Evolutionary conservation across 1,140 invertebrate species (phyloP).

Genomic region (Lethocerus indicus): DNA sequence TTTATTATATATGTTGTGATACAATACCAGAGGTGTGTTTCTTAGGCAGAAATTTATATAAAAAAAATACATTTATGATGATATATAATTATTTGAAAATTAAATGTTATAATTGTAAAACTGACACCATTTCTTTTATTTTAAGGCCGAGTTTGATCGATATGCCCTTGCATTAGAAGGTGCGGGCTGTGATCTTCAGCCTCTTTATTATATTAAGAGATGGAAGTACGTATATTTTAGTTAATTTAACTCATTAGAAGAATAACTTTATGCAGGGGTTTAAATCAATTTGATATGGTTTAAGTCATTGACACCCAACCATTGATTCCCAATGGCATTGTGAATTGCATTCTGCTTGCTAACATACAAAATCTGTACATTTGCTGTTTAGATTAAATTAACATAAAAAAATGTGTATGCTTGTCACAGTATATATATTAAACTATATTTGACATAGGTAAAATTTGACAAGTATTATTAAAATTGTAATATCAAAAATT

Average conservation of each 20-base stretch:
- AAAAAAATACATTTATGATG: too few species aligned
- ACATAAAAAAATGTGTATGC: too few species aligned
- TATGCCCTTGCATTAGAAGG: constrained; percentile 58
- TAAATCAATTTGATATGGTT: not conserved
- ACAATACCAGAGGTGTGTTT: constrained; percentile 50
- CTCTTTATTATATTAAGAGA: constrained; percentile 71
- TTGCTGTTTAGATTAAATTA: too few species aligned
- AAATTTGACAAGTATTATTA: constrained; percentile 18
- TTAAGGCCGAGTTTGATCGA: constrained; percentile 55
- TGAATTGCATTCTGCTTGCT: constrained; percentile 1
- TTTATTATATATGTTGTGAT: constrained; percentile 75
- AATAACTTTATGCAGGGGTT: too few species aligned
- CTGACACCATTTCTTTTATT: too few species aligned
- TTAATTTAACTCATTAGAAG: too few species aligned
- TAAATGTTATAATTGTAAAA: too few species aligned
- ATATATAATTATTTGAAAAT: too few species aligned
- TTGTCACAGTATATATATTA: too few species aligned
- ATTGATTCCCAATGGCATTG: not conserved
- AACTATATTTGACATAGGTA: too few species aligned
- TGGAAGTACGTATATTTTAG: constrained; percentile 51
- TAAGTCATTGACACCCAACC: not conserved
- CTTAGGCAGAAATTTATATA: too few species aligned
- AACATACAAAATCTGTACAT: too few species aligned
- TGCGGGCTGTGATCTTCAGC: constrained; percentile 69
- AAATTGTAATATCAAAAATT: constrained; percentile 21